Evolutionary conservation across 2,113 vertebrate species (phyloP).

Genomic region (Cnemophilus loriae): DNA sequence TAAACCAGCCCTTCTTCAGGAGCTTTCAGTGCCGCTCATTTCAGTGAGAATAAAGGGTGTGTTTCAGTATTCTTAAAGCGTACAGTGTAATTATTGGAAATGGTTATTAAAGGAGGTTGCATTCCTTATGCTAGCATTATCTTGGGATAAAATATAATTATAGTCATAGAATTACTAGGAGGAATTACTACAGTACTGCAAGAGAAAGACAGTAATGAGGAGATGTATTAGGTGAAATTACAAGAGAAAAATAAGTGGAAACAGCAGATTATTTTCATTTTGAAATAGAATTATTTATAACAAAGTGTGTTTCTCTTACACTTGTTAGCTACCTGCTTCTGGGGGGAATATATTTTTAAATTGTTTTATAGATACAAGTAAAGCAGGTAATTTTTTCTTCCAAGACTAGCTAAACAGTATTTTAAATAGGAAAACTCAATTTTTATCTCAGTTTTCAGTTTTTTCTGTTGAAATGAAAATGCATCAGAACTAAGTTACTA

Average conservation of each 20-base stretch:
- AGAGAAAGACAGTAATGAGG: not conserved
- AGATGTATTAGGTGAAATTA: not conserved
- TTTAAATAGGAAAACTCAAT: not conserved
- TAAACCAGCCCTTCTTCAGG: not conserved
- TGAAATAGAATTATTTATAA: not conserved
- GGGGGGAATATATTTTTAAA: not conserved
- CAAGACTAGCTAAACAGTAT: not conserved
- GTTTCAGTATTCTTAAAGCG: not conserved
- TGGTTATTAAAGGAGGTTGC: not conserved
- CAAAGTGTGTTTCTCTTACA: not conserved
- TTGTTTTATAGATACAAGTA: not conserved
- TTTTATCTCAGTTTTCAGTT: not conserved
- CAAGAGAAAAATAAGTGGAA: not conserved
- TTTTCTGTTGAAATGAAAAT: not conserved
- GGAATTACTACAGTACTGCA: not conserved
- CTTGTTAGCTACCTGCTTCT: not conserved
- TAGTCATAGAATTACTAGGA: not conserved
- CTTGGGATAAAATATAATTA: not conserved
- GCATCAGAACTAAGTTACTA: not conserved
- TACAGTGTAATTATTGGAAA: not conserved
- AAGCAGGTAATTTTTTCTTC: not conserved
- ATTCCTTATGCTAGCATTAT: not conserved
- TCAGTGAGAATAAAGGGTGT: not conserved
- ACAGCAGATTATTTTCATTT: not conserved
- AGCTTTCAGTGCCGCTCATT: not conserved